Evolutionary conservation across 2,888 invertebrate genomes (phyloP), one percentile per base, ranked within the genome.

Genomic region (Brassicogethes aeneus): DNA sequence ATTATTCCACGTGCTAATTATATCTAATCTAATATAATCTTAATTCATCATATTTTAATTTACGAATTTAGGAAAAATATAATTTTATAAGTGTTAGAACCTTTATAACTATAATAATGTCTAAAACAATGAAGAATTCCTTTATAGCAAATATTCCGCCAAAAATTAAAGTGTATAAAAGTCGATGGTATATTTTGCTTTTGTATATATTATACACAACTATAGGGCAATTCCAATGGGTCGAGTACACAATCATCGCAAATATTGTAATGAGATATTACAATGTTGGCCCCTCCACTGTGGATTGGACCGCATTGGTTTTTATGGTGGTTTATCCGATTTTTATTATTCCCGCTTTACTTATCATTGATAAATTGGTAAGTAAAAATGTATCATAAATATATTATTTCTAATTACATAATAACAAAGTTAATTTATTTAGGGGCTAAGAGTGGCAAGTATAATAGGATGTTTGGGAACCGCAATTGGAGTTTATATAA

Each of bases 241-340:
- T 94, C 57, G 89, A 95, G 70, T 91, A 92, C 73, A 85, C 88
- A 60, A 93, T 94, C 61, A 92, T 95, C 48, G 80, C 83, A 52
- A 85, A 91, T 62, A 79, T 90, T 41, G 75, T 94, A 31, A 75
- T 71, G 57, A 79, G 78, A 57, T 86, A 86, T 69, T 89, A 89
- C 62, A 72, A 73, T 16, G 80, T 88, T 15, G 70, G 73, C 51
- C 76, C 77, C 51, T 74, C 77, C 52, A 75, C 77, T 52, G 87
- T 97, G 38, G 87, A 96, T 68, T 94, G 93, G 94, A 89, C 95
- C 14, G 93, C 94, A 36, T 90, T 97, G 85, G 80, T 96, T 59
- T 96, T 85, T 71, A 96, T 97, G 96, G 77, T 90, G 47, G 77
- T 84, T 2, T 99, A 99, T 70, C 92, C 96, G 54, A 89, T 95